Evolutionary conservation across 2,113 vertebrate species (phyloP), one percentile per base, ranked within the genome.

Genomic region (Cebidichthys violaceus): DNA sequence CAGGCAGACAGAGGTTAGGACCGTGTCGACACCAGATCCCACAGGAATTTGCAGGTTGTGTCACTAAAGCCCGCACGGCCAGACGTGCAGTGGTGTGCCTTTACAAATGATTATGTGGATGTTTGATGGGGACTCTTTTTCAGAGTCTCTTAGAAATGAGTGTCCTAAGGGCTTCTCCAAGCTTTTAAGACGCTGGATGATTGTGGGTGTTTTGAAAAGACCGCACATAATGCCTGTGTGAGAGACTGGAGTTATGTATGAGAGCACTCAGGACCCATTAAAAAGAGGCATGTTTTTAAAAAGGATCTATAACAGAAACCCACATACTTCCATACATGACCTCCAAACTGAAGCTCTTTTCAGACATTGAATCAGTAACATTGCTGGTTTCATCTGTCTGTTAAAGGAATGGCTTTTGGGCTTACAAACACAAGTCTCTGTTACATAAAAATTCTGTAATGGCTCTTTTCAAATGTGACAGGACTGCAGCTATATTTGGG

Each of bases 141-240:
- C 52, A 65, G 70, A 68, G 86, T 60, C 85, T 86, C 62, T 67
- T 27, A 81, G 69, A 90, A 84, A 81, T 65, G 9, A 47, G 54
- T 82, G 86, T 90, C 93, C 90, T 82, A 7, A 10, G 93, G 89
- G 90, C 75, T 72, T 71, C 77, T 77, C 27, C 1, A 6, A 77
- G 89, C 88, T 89, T 89, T 92, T 84, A 85, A 90, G 82, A 85
- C 39, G n/a, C 78, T 71, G 72, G 65, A 35, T 89, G 86, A 90
- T 82, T 89, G 91, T 81, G 81, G 83, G 78, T 86, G 79, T 84
- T 89, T 86, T 90, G 87, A 92, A 93, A 91, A 89, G 86, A 79
- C 77, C 59, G 52, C 84, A 69, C 37, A 82, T 79, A 70, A 79
- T 84, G 68, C 84, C 54, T 76, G 54, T 74, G 66, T 83, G 43